phyloP scores from a whole-genome alignment of 2,113 vertebrate species.

The Delphinus delphis region DNA sequence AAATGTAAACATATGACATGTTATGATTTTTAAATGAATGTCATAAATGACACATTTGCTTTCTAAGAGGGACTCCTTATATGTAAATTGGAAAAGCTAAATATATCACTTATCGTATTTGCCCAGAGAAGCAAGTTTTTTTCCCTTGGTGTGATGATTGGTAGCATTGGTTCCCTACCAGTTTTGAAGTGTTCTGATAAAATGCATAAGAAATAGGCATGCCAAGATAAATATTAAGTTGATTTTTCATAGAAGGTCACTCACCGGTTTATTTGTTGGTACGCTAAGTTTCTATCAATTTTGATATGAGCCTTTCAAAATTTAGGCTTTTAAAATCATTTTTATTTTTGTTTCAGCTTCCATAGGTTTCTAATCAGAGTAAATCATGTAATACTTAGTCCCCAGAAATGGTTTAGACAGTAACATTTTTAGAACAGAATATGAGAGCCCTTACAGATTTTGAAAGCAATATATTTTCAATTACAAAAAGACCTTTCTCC shows the following conservation, averaged over 20 bases:
- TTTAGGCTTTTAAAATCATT: conserved; percentile 18
- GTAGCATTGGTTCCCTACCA: conserved; percentile 15
- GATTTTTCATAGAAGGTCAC: not conserved
- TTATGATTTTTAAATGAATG: conserved; percentile 39
- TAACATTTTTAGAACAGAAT: conserved; percentile 32
- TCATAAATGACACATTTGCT: conserved; percentile 16
- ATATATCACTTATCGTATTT: not conserved
- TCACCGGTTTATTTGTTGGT: not conserved
- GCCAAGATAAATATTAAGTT: not conserved
- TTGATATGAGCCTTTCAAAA: conserved; percentile 11
- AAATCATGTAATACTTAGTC: conserved; percentile 36
- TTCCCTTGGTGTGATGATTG: not conserved
- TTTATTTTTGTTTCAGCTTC: conserved; percentile 10
- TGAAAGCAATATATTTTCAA: conserved; percentile 27
- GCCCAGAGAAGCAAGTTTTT: conserved; percentile 22
- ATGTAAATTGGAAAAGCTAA: not conserved
- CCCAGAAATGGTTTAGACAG: not conserved
- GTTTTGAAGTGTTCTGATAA: conserved; percentile 44
- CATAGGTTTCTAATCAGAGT: not conserved
- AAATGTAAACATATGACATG: not conserved
- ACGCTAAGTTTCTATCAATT: conserved; percentile 4
- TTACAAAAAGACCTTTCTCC: conserved; percentile 8
- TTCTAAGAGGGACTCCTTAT: not conserved
- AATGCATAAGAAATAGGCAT: not conserved
- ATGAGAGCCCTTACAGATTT: not conserved